Conservation (phyloP, 2,888 invertebrate genomes). For the Agrochola litura region DNA sequence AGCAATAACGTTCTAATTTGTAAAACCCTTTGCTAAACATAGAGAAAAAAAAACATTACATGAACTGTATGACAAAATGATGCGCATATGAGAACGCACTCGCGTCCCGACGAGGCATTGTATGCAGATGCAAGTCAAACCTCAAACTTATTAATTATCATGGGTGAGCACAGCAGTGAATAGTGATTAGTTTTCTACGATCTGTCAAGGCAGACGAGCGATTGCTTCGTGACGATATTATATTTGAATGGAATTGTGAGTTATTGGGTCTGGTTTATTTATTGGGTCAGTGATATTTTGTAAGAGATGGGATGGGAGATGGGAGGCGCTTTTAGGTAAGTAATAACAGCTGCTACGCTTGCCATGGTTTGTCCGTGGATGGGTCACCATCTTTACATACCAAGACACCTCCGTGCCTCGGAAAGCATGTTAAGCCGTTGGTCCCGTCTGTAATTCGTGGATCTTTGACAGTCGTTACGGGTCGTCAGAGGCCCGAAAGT, state of each 20-base stretch:
- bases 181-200: slow-evolving; percentile 81
- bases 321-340: no score
- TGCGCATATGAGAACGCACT: slow-evolving; percentile 77
- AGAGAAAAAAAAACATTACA: slow-evolving; percentile 53
- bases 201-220: slow-evolving; percentile 68
- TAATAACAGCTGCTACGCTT: no score
- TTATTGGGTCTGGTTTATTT: slow-evolving; percentile 26
- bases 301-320: no score
- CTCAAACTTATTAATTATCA: slow-evolving; percentile 90
- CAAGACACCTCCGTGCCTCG: no score
- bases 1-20: background rate
- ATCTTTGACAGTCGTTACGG: no score
- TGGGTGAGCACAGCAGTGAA: slow-evolving; percentile 80
- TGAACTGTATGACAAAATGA: slow-evolving; percentile 53
- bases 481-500: no score
- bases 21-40: slow-evolving; percentile 33
- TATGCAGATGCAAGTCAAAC: slow-evolving; percentile 85
- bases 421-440: no score
- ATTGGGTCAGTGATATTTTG: slow-evolving; percentile 20
- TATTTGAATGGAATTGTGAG: slow-evolving; percentile 13
- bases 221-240: slow-evolving; percentile 43
- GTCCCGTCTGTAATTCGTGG: no score
- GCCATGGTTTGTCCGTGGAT: no score
- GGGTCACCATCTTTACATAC: no score
- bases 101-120: slow-evolving; percentile 82